Base-by-base conservation (phyloP, 2,797 vertebrate species). In the Oreonectes daqikongensis region DNA sequence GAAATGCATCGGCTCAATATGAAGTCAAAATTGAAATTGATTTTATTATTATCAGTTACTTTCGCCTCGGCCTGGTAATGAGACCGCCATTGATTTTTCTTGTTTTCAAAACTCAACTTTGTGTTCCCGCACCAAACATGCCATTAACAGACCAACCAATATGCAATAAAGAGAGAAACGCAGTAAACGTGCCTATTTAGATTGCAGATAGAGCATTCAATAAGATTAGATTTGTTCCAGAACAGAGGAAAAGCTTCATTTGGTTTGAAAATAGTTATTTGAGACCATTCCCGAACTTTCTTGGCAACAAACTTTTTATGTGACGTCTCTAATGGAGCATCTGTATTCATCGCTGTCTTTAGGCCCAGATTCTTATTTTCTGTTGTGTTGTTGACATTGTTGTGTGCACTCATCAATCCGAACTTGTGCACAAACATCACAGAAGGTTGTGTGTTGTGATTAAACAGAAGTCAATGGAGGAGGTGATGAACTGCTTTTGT, bases 1-100 rank as follows among this genome's bases (percentile, higher is more conserved):
- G 48, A 52, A 64, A 76, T 72, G 66, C 32, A 32, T 63, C 42
- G 35, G 57, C 53, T 35, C 64, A 32, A 65, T 75, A 72, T 69
- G 64, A 81, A 81, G 67, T 68, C 44, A 77, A 20, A 70, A 81
- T 78, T 69, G 66, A 50, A 80, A 83, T 83, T 64, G 82, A 83
- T 83, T 83, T 83, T 72, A 76, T 72, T 57, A 79, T 83, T 83
- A 83, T 83, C 82, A 72, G 75, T 72, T 81, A 78, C 82, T 75
- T 60, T 83, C 48, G 28, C 48, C 53, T 72, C 38, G 0, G 69
- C 35, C 68, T 38, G 63, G 57, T 81, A 81, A 83, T 79, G 75
- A 83, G 70, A 28, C 48, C 26, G 4, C 42, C 20, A 81, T 83
- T 5, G 72, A 83, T 81, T 72, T 68, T 53, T 55, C 48, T 28